These are phyloP conservation scores for Asobara japonica DNA, from an alignment of 1,140 invertebrate species.

Conservation along the genomic window DNA sequence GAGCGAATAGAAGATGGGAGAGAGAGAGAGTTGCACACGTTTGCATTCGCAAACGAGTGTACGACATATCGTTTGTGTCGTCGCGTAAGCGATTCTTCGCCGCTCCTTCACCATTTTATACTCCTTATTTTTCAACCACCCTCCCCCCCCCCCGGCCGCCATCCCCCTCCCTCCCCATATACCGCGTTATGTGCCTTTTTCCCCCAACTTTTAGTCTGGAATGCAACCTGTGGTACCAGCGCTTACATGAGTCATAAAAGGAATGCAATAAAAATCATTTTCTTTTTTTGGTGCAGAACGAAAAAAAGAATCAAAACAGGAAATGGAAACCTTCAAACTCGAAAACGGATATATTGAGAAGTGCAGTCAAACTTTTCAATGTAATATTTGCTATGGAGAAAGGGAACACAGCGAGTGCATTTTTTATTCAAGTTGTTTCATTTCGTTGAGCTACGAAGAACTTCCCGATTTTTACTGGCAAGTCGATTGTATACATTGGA, in stretches of 20 bases:
- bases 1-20: not conserved
- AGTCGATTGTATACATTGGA: not conserved
- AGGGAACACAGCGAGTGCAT: not conserved
- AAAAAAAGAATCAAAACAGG: not conserved
- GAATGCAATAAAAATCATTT: not conserved
- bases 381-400: not conserved
- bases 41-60: not conserved
- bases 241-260: not conserved
- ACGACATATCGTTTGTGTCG: conserved; percentile 13
- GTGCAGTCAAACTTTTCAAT: not conserved
- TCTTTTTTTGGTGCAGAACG: not conserved
- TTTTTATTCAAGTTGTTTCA: not conserved
- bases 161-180: too few relatives aligned
- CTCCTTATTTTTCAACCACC: not conserved
- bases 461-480: not conserved
- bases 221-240: not conserved
- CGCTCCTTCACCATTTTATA: conserved; percentile 1
- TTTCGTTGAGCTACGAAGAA: not conserved
- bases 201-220: not conserved
- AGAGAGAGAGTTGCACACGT: not conserved
- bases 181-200: too few relatives aligned
- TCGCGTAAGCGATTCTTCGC: conserved; percentile 9
- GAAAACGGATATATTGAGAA: not conserved
- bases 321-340: not conserved
- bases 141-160: not conserved